Base-by-base conservation (phyloP, 2,113 vertebrate species). In the Scytalopus superciliaris region DNA sequence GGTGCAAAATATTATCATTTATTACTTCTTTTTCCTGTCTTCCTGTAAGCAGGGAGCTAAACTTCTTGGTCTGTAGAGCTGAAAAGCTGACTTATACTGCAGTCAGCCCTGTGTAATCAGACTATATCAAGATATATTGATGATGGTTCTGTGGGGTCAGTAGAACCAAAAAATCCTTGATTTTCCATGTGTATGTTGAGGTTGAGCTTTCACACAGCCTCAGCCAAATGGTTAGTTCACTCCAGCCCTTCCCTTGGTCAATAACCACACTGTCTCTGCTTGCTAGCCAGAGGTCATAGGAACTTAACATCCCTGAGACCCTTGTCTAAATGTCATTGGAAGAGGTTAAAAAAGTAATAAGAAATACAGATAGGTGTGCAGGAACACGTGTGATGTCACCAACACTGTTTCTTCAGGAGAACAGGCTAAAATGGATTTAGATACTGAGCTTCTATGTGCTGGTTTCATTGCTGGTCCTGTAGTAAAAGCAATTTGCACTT, bases 331-430 rank as follows among this genome's bases (percentile, higher is more conserved):
- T 24, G 16, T 42, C 2, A 0, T 21, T 87, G 64, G 27, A 81
- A 93, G 25, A 45, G 52, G 23, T 72, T 49, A 4, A 63, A 56
- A 73, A 45, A 39, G 31, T 27, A 52, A 3, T 14, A n/a, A 62
- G 42, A 81, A 70, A 18, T 62, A 60, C 11, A 56, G 33, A 28
- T 4, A 42, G 55, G 35, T 0, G 1, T 25, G 40, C 7, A 49
- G 45, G 40, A 31, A 53, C 28, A 69, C 5, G 37, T 0, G 0
- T 56, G 67, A 49, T 39, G 18, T 39, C 70, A 73, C 18, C 31
- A 76, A 44, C 75, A 31, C 1, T 44, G 21, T 60, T 85, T 42
- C 17, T 9, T 64, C 19, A 70, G 55, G 23, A 73, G 14, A 79
- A 44, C 12, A 33, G 33, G 5, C 31, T 40, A 9, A 56, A 60